Base-by-base conservation (phyloP, 2,888 invertebrate genomes). In the Itoplectis maculator region DNA sequence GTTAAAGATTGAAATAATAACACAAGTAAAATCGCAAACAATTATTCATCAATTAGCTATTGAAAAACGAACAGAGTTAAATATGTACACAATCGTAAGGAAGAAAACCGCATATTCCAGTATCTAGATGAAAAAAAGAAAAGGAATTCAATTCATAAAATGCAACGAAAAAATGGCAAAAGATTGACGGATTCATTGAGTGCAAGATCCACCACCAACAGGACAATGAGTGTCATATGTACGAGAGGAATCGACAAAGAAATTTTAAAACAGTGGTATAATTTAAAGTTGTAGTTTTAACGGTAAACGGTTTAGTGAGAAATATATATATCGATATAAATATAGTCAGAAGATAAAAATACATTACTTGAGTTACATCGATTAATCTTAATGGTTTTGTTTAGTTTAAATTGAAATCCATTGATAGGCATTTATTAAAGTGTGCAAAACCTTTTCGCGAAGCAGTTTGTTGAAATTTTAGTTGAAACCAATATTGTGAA, bases 181-280 rank as follows among this genome's bases (percentile, higher is more conserved):
- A 66, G 61, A 86, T 79, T 78, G 83, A 88, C 85, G 88, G 87
- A 87, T 79, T 85, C 84, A 85, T 84, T 80, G 84, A 89, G 89
- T 88, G 89, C 89, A 90, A 88, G 88, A 88, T 88, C 84, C 87
- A 89, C 79, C 88, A 90, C 84, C 85, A 86, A 85, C 79, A 79
- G 80, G 85, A 88, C 84, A 88, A 86, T 86, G 86, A 86, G 72
- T 82, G 74, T 85, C 84, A 81, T 11, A 79, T 84, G 86, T 84
- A 86, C 79, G 81, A 82, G 86, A 88, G 85, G 84, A 85, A 84
- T 86, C 81, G 80, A 86, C 75, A 80, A 82, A 81, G 73, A 66
- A 72, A 75, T 79, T 49, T 69, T 8, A 45, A 35, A 73, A 81
- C 47, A 82, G 65, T 83, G 83, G 84, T 83, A 45, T 86, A 84